Evolutionary conservation across 2,113 vertebrate genomes (phyloP).

Genomic region (Phrynosoma blainvillii): DNA sequence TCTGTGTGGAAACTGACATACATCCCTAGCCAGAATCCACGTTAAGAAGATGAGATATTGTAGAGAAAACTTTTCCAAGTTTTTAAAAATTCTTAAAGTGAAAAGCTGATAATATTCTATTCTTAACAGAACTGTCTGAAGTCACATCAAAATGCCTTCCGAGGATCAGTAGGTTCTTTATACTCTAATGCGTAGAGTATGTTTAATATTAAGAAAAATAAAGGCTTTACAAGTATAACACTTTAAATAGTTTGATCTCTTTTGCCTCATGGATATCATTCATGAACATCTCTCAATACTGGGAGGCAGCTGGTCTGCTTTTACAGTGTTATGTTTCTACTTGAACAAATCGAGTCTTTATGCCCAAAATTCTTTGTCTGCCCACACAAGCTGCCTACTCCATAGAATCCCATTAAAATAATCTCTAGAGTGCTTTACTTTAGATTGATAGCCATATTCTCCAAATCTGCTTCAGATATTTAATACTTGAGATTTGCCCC

Average conservation of each 20-base stretch:
- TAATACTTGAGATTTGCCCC: constrained; percentile 2
- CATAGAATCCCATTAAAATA: constrained; percentile 69
- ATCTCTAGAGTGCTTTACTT: constrained; percentile 56
- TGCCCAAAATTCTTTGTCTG: constrained; percentile 73
- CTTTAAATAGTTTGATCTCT: not conserved
- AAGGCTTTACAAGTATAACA: not conserved
- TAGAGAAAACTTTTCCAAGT: no score
- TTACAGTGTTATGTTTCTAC: constrained; percentile 56
- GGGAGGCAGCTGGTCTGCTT: constrained; percentile 58
- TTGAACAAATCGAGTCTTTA: constrained; percentile 70
- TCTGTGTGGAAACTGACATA: no score
- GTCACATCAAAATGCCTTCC: not conserved
- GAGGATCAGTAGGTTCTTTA: not conserved
- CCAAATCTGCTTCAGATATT: not conserved
- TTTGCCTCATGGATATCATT: constrained; percentile 21
- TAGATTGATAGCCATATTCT: constrained; percentile 53
- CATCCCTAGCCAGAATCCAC: not conserved
- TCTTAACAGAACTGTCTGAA: not conserved
- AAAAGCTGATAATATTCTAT: not conserved
- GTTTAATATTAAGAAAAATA: constrained; percentile 6
- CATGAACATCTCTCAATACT: constrained; percentile 36
- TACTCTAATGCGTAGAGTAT: not conserved
- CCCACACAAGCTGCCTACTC: constrained; percentile 73
- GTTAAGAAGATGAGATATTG: not conserved
- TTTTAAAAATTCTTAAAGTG: not conserved